These are phyloP conservation scores for Phymorhynchus buccinoides DNA, from an alignment of 1,140 invertebrate species.

Conservation along the genomic window DNA sequence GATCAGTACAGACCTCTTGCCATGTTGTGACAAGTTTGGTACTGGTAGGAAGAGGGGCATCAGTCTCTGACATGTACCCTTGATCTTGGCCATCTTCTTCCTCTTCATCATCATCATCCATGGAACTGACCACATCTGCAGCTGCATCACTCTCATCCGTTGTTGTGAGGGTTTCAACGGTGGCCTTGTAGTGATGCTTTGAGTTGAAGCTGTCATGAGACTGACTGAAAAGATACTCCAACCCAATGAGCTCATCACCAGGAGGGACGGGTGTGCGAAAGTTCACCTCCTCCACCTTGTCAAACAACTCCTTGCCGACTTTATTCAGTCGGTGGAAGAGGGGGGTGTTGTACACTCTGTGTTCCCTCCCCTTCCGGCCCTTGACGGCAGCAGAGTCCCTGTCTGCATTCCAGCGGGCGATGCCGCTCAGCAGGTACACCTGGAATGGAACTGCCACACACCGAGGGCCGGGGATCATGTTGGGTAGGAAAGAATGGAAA, in stretches of 20 bases:
- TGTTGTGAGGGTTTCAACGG: not conserved
- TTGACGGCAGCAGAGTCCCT: conserved; percentile 9
- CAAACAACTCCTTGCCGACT: not conserved
- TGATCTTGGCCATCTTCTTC: not conserved
- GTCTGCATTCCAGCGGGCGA: conserved; percentile 31
- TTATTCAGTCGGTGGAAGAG: conserved; percentile 9
- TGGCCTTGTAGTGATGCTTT: not conserved
- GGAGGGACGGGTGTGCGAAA: not conserved
- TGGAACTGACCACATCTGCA: too few relatives aligned
- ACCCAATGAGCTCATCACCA: conserved; percentile 7
- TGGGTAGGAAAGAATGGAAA: conserved; percentile 29
- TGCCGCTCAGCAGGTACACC: conserved; percentile 24
- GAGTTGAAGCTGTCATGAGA: not conserved
- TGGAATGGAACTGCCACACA: conserved; percentile 27
- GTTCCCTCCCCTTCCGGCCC: not conserved
- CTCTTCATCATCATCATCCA: not conserved
- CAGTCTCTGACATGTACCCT: too few relatives aligned
- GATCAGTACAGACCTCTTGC: too few relatives aligned
- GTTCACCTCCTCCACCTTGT: conserved; percentile 8
- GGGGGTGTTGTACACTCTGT: not conserved
- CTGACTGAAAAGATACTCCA: conserved; percentile 25
- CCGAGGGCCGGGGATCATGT: not conserved
- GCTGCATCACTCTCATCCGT: not conserved
- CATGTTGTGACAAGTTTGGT: too few relatives aligned
- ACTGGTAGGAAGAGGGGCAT: too few relatives aligned